A percentile compares a stretch with the other conserved stretches of the same genome.
These are phyloP conservation scores for Pitangus sulphuratus DNA, from an alignment of 2,797 vertebrate species.

Conservation along the genomic window DNA sequence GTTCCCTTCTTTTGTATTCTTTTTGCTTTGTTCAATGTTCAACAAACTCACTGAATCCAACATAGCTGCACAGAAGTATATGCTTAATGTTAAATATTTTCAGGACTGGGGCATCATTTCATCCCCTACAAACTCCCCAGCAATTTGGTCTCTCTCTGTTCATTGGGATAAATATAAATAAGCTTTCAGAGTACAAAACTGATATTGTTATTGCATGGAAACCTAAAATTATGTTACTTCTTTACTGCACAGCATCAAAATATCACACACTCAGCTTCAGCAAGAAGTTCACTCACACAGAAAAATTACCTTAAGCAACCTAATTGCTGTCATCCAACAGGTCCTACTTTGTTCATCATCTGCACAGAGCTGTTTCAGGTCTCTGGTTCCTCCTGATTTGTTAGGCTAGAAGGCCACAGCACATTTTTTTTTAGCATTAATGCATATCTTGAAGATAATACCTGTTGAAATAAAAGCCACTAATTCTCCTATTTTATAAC, in stretches of 20 bases:
- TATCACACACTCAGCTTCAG: neutral
- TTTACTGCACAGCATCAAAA: neutral
- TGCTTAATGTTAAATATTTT: neutral
- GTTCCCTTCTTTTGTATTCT: neutral
- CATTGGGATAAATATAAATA: neutral
- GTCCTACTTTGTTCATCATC: constrained; percentile 93
- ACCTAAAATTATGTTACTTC: neutral
- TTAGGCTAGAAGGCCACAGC: constrained; percentile 88
- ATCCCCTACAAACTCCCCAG: neutral
- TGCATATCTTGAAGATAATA: constrained; percentile 83
- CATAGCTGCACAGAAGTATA: neutral
- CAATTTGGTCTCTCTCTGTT: neutral
- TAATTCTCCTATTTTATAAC: constrained; percentile 83
- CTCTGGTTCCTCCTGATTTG: constrained; percentile 88
- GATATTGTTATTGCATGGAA: neutral
- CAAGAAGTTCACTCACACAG: neutral
- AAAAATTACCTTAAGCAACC: constrained; percentile 92
- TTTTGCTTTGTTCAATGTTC: neutral
- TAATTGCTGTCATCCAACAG: constrained; percentile 96
- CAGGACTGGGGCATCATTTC: neutral
- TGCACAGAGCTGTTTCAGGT: constrained; percentile 95
- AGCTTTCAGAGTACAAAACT: neutral
- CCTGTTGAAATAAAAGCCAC: constrained; percentile 87
- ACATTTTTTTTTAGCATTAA: constrained; percentile 83
- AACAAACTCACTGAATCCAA: neutral